Conservation (phyloP, 2,888 invertebrate genomes). For the Agrochola lota region DNA sequence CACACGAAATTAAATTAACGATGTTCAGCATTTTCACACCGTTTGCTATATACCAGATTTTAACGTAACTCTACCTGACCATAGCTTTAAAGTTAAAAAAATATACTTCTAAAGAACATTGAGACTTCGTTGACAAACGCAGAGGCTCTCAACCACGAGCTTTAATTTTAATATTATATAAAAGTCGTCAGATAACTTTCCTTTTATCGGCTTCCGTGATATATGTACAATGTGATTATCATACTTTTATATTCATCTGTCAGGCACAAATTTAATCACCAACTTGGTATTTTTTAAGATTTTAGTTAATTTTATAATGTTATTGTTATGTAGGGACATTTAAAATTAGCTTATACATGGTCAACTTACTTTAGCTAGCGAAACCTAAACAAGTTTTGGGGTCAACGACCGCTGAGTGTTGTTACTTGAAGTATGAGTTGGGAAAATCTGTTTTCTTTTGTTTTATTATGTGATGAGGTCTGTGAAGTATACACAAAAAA, state of each 20-base stretch:
- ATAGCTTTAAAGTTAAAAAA: slow-evolving; percentile 52
- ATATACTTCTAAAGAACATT: slow-evolving; percentile 49
- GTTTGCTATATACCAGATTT: slow-evolving; percentile 4
- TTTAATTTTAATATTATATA: slow-evolving; percentile 61
- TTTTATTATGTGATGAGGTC: too few species aligned
- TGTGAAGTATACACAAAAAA: too few species aligned
- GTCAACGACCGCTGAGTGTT: too few species aligned
- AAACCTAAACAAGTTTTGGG: too few species aligned
- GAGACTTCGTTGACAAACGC: slow-evolving; percentile 52
- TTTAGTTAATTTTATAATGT: slow-evolving; percentile 48
- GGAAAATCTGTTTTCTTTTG: too few species aligned
- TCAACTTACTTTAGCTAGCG: too few species aligned
- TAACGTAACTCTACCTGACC: slow-evolving; percentile 11
- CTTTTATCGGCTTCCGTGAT: slow-evolving; percentile 58
- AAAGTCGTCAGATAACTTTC: slow-evolving; percentile 57
- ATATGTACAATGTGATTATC: slow-evolving; percentile 65
- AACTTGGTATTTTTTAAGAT: slow-evolving; percentile 57
- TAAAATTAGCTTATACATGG: slow-evolving; percentile 53
- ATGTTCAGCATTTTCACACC: slow-evolving; percentile 1
- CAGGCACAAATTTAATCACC: slow-evolving; percentile 75
- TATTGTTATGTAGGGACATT: slow-evolving; percentile 63
- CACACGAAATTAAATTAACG: slow-evolving; percentile 22
- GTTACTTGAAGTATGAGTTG: too few species aligned
- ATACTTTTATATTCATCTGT: slow-evolving; percentile 66
- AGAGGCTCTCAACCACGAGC: slow-evolving; percentile 56